Base-by-base conservation (phyloP, 2,888 invertebrate species). In the Steinernema carpocapsae region DNA sequence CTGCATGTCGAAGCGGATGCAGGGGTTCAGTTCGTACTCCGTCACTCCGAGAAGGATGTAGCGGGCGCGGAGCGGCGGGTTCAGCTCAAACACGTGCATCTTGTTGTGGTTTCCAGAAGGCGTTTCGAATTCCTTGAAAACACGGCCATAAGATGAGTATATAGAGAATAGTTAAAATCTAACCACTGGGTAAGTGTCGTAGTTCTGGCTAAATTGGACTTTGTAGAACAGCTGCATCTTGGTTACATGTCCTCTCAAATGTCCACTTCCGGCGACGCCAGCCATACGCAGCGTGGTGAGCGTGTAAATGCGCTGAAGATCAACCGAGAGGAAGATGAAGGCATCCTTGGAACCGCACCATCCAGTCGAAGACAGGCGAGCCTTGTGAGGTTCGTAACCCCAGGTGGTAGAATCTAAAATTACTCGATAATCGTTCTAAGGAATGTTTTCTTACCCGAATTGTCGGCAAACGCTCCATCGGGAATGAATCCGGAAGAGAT, bases 191-290 rank as follows among this genome's bases (percentile, higher is more conserved):
- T 96, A 96, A 0, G 96, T 95, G 2, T 96, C 95, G 87, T 95
- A 96, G 87, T 95, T 95, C 87, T 95, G 95, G 83, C 91, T 92
- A 89, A 94, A 95, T 26, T 94, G 92, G 90, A 94, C 94, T 88
- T 97, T 97, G 89, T 96, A 96, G 91, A 97, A 97, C 89, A 97
- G 94, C 81, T 96, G 91, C 77, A 97, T 94, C 90, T 96, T 95
- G 0, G 95, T 96, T 1, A 96, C 96, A 77, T 96, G 91, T 71
- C 96, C 96, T n/a, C 83, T 77, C 22, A 88, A 76, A 51, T 80
- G 79, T 2, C 88, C 88, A 52, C 76, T 79, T 37, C 85, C 87
- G 19, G 83, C 86, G 0, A 87, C 87, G 14, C 87, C 88, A 4
- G 86, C 81, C 64, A 88, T 73, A 26, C 88, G 78, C 43, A 87